Evolutionary conservation across 2,113 vertebrate genomes (phyloP).

Genomic region (Neogobius melanostomus): DNA sequence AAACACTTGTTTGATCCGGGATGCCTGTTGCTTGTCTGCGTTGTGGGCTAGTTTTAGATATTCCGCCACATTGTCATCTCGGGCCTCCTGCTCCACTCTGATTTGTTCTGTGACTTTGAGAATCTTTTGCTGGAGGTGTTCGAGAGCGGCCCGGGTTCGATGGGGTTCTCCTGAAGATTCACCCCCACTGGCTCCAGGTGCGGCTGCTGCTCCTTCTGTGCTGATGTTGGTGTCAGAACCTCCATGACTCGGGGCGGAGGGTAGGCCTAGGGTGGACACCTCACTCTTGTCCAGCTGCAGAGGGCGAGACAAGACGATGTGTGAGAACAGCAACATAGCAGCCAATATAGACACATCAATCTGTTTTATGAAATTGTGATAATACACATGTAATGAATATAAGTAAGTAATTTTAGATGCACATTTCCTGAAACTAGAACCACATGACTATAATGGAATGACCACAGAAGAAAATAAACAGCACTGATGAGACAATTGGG

Average conservation of each 20-base stretch:
- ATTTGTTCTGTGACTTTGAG: slow-evolving; percentile 99
- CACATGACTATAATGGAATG: too few species aligned
- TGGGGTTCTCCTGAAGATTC: slow-evolving; percentile 85
- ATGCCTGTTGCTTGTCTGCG: slow-evolving; percentile 94
- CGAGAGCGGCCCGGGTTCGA: slow-evolving; percentile 88
- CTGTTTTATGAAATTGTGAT: too few species aligned
- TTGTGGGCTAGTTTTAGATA: slow-evolving; percentile 98
- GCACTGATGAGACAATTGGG: too few species aligned
- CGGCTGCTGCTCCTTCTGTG: slow-evolving; percentile 75
- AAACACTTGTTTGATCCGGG: slow-evolving; percentile 97
- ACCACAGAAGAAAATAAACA: too few species aligned
- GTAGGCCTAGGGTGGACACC: slow-evolving; percentile 79
- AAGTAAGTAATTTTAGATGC: too few species aligned
- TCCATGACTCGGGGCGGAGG: slow-evolving; percentile 81
- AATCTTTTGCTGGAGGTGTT: slow-evolving; percentile 98
- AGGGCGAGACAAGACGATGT: slow-evolving; percentile 18
- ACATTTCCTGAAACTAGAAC: too few species aligned
- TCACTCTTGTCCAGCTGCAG: slow-evolving; percentile 93
- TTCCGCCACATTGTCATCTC: slow-evolving; percentile 96
- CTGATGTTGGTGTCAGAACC: slow-evolving; percentile 89
- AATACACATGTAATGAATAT: too few species aligned
- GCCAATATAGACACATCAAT: background rate
- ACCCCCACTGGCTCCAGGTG: slow-evolving; percentile 70
- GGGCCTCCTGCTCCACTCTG: slow-evolving; percentile 95
- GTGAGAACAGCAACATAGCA: background rate